Evolutionary conservation across 2,113 vertebrate genomes (phyloP).

Genomic region (Octodon degus): DNA sequence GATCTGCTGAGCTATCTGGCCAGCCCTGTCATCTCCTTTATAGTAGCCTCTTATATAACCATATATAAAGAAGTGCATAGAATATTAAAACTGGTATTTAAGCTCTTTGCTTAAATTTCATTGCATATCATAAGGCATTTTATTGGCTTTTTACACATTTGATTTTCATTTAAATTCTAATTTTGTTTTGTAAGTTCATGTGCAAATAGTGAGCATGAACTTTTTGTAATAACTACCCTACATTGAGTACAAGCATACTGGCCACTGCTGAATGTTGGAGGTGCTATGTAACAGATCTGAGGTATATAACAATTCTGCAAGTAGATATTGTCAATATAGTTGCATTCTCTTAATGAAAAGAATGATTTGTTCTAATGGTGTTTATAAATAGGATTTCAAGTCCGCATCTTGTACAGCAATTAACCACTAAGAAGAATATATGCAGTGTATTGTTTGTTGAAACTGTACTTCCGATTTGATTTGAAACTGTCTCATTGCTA

Average conservation of each 20-base stretch:
- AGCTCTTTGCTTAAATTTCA: not conserved
- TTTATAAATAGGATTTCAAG: no score
- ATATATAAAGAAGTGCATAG: not conserved
- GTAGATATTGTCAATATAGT: no score
- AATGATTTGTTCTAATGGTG: no score
- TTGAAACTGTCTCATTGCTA: no score
- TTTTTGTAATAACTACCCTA: not conserved
- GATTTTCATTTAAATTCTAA: not conserved
- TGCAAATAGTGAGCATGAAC: not conserved
- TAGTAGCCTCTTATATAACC: not conserved
- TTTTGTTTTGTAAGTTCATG: not conserved
- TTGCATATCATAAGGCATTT: not conserved
- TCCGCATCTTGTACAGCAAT: no score
- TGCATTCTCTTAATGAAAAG: no score
- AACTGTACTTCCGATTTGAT: no score
- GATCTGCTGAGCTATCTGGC: no score
- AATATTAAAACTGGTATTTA: not conserved
- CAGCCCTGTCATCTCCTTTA: not conserved
- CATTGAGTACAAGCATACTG: not conserved
- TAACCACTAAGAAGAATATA: no score
- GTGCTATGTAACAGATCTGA: not conserved
- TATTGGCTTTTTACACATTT: not conserved
- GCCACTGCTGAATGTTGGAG: not conserved
- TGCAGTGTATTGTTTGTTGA: no score
- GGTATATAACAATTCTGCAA: not conserved